A percentile compares a stretch with the other conserved stretches of the same genome.
phyloP scores from a whole-genome alignment of 2,113 vertebrate species.

The Muscicapa adusta region DNA sequence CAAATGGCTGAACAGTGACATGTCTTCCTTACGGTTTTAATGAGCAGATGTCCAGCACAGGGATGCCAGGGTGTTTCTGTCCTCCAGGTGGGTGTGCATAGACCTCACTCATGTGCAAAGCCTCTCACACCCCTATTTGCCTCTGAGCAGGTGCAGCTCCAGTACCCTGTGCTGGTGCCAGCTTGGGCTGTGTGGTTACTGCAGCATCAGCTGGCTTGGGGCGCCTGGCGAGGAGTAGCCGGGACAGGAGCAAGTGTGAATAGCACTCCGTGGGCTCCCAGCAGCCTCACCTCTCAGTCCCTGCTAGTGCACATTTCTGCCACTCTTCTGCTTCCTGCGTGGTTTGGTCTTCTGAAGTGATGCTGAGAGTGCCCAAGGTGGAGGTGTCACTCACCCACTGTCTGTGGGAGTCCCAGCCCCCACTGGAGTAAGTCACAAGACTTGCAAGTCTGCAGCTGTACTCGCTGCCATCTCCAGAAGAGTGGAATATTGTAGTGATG shows the following conservation, averaged over 20 bases:
- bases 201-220: not conserved
- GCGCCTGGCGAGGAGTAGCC: not conserved
- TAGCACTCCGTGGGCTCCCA: not conserved
- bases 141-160: not conserved
- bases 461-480: not conserved
- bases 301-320: not conserved
- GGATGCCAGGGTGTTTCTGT: not conserved
- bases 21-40: not conserved
- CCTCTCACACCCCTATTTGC: not conserved
- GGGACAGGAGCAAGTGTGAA: not conserved
- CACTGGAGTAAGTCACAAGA: rapidly evolving
- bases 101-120: not conserved
- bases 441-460: not conserved
- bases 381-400: not conserved
- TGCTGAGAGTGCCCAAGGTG: not conserved
- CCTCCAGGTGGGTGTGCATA: not conserved
- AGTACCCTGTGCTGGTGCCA: not conserved
- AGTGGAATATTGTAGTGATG: not conserved
- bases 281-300: not conserved
- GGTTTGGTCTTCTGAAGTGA: not conserved
- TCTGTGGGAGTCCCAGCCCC: not conserved
- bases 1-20: not conserved
- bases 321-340: not conserved
- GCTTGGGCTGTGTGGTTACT: not conserved
- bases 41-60: not conserved